phyloP scores from a whole-genome alignment of 2,888 invertebrate genomes.

The Slavum lentiscoides region DNA sequence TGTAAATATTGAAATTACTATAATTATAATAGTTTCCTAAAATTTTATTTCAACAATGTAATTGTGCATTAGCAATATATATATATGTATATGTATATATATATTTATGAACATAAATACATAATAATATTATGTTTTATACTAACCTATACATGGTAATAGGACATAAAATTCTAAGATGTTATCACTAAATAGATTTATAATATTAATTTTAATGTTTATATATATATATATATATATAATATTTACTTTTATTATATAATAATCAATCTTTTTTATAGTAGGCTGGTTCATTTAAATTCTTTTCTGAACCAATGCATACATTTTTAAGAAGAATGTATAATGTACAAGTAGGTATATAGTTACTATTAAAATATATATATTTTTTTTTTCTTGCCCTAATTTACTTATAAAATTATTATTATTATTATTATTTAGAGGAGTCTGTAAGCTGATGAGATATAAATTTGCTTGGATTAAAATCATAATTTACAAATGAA shows the following conservation, averaged over 20 bases:
- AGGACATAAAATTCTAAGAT: no score
- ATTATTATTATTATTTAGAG: slow-evolving; percentile 25
- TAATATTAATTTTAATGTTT: no score
- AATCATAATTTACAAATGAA: slow-evolving; percentile 94
- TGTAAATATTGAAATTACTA: slow-evolving; percentile 12
- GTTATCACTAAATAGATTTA: slow-evolving; percentile 10
- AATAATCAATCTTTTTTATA: slow-evolving; percentile 6
- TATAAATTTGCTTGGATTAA: slow-evolving; percentile 66
- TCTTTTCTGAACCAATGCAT: slow-evolving; percentile 3
- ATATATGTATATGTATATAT: no score
- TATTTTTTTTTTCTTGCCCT: background rate
- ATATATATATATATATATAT: no score
- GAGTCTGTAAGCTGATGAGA: slow-evolving; percentile 23
- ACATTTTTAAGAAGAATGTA: background rate
- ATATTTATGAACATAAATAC: slow-evolving; percentile 3
- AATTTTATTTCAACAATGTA: background rate
- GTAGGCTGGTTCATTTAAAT: slow-evolving; percentile 1
- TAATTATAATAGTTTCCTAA: slow-evolving; percentile 7
- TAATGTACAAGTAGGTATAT: background rate
- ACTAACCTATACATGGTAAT: background rate
- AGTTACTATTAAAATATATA: background rate
- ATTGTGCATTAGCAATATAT: slow-evolving; percentile 31
- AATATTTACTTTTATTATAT: slow-evolving; percentile 24
- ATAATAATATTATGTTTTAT: background rate
- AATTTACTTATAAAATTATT: background rate